These are phyloP conservation scores for Silurus glanis DNA, from an alignment of 2,113 vertebrate species.

Conservation along the genomic window DNA sequence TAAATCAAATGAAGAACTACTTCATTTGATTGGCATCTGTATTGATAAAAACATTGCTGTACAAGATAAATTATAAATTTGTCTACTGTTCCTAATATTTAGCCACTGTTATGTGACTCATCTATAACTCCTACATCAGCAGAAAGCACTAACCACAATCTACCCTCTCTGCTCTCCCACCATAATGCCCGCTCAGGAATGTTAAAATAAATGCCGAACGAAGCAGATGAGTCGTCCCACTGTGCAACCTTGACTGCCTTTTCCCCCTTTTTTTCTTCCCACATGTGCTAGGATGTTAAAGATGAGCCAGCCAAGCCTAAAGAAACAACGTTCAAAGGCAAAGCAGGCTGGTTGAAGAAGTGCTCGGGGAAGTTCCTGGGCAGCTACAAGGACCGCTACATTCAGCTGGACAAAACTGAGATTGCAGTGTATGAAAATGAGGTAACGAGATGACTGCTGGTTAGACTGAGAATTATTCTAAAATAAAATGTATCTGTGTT, in stretches of 20 bases:
- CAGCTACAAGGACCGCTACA: slow-evolving; percentile 89
- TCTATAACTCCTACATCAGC: background rate
- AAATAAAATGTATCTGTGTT: background rate
- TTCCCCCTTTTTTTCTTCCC: slow-evolving; percentile 31
- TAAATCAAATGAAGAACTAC: background rate
- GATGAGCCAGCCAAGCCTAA: slow-evolving; percentile 74
- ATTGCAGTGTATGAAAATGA: slow-evolving; percentile 85
- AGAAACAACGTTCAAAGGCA: slow-evolving; percentile 68
- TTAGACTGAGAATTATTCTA: background rate
- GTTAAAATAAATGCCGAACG: slow-evolving; percentile 4
- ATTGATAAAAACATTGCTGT: background rate
- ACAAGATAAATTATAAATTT: background rate
- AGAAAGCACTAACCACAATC: slow-evolving; percentile 20
- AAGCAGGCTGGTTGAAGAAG: slow-evolving; percentile 93
- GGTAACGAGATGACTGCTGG: slow-evolving; percentile 66
- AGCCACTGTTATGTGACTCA: background rate
- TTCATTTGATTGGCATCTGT: background rate
- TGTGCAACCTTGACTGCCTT: slow-evolving; percentile 53
- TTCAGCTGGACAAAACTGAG: slow-evolving; percentile 83
- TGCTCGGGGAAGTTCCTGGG: slow-evolving; percentile 79
- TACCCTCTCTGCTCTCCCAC: slow-evolving; percentile 29
- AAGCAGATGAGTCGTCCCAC: slow-evolving; percentile 39
- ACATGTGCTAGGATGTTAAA: slow-evolving; percentile 69
- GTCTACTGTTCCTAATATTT: slow-evolving; percentile 10
- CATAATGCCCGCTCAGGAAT: slow-evolving; percentile 28